Evolutionary conservation across 2,888 invertebrate genomes (phyloP), one percentile per base, ranked within the genome.

Genomic region (Kryphioiulus occultus): DNA sequence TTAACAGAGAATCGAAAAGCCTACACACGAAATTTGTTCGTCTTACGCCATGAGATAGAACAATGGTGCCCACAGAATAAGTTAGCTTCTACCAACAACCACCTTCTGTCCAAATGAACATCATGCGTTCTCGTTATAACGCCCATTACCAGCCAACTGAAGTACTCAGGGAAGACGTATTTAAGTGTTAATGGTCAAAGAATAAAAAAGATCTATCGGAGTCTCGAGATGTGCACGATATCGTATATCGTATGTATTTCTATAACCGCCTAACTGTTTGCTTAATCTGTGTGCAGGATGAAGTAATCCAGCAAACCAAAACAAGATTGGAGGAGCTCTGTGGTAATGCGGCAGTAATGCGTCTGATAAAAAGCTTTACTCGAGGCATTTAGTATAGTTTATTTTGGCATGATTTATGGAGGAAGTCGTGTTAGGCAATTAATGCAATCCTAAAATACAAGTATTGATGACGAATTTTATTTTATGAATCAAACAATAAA

Each of bases 1-100:
- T n/a, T 68, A 68, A 68, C 68, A 68, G 68, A 68, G 68, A 26
- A 68, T 68, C 68, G 68, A 68, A 68, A 68, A 68, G 68, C 68
- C 68, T 26, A 68, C 26, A 68, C 68, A 26, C 15, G 68, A 68
- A 68, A 68, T 68, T 68, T 68, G 68, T 26, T 68, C 68, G 68
- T 26, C 26, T 59, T n/a, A 17, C 68, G 26, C 10, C 68, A 26
- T n/a, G n/a, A 68, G 22, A 26, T 68, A 68, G 68, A 68, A 68
- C 68, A 68, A 68, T 26, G 68, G 26, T 68, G 26, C 68, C 26
- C 26, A 26, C 68, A 12, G 68, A 68, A 68, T 26, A 26, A 22
- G n/a, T n/a, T 59, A 59, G 22, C 22, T 7, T 47, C 10, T 59
- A 7, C n/a, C 47, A 47, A 17, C 47, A 47, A 47, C 47, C 47